These are phyloP conservation scores for Agriopis aurantiaria DNA, from an alignment of 2,888 invertebrate species.

Conservation along the genomic window DNA sequence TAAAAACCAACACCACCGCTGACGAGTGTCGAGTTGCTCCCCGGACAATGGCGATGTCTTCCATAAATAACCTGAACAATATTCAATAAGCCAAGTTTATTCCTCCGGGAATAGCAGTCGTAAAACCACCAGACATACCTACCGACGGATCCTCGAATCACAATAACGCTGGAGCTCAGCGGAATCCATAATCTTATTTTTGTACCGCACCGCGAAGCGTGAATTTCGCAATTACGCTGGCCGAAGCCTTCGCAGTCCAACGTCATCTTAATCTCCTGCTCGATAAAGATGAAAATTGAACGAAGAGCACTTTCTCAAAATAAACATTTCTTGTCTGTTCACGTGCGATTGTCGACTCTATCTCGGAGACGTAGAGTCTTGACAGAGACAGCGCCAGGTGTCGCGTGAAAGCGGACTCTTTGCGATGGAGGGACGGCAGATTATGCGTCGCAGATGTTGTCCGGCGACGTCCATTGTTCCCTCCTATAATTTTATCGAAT, in stretches of 20 bases:
- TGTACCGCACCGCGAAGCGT: slow-evolving; percentile 86
- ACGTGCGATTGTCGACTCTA: slow-evolving; percentile 84
- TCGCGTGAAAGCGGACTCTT: slow-evolving; percentile 78
- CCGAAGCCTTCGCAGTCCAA: slow-evolving; percentile 58
- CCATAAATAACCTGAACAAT: slow-evolving; percentile 83
- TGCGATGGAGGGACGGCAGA: slow-evolving; percentile 72
- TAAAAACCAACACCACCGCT: slow-evolving; percentile 64
- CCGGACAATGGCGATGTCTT: slow-evolving; percentile 80
- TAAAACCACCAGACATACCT: slow-evolving; percentile 84
- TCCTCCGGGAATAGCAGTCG: slow-evolving; percentile 85
- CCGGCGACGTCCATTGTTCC: slow-evolving; percentile 81
- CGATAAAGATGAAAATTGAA: slow-evolving; percentile 66
- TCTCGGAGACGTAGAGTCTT: slow-evolving; percentile 79
- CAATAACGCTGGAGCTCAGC: slow-evolving; percentile 85
- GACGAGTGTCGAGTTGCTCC: slow-evolving; percentile 58
- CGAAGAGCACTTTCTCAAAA: slow-evolving; percentile 72
- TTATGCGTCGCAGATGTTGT: slow-evolving; percentile 75
- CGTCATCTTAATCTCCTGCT: slow-evolving; percentile 60
- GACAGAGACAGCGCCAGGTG: slow-evolving; percentile 66
- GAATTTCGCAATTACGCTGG: slow-evolving; percentile 85
- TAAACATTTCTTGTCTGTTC: slow-evolving; percentile 84
- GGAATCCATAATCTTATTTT: slow-evolving; percentile 87
- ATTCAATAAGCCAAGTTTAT: slow-evolving; percentile 84
- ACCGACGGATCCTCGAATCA: slow-evolving; percentile 86
- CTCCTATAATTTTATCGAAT: slow-evolving; percentile 87